These are phyloP conservation scores for Megathymus violae DNA, from an alignment of 1,140 invertebrate genomes.

Conservation along the genomic window DNA sequence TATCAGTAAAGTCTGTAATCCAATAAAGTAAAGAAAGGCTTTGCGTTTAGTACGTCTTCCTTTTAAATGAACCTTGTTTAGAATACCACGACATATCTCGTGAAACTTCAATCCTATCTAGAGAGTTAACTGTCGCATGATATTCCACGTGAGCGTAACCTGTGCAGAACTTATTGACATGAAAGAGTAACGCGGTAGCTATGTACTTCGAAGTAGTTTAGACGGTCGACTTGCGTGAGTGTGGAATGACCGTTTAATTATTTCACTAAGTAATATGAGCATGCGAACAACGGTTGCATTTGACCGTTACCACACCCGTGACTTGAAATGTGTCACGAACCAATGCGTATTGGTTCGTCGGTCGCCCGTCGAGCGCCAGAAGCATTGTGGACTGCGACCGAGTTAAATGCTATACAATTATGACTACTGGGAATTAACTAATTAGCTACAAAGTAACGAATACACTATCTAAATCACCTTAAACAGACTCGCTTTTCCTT, in stretches of 20 bases:
- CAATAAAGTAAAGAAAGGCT: not conserved
- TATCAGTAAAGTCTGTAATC: not conserved
- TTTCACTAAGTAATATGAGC: slow-evolving; percentile 43
- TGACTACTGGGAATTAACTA: slow-evolving; percentile 17
- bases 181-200: slow-evolving; percentile 21
- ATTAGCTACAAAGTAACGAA: not conserved
- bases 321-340: slow-evolving; percentile 31
- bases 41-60: slow-evolving; percentile 7
- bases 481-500: not conserved
- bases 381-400: slow-evolving; percentile 35
- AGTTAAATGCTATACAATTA: slow-evolving; percentile 19
- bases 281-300: slow-evolving; percentile 40
- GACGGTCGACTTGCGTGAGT: slow-evolving; percentile 6
- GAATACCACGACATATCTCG: not conserved
- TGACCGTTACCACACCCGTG: slow-evolving; percentile 42
- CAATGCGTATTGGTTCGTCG: slow-evolving; percentile 45
- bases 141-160: slow-evolving; percentile 8
- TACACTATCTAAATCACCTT: not conserved
- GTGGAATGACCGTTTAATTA: slow-evolving; percentile 34
- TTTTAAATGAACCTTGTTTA: slow-evolving; percentile 7
- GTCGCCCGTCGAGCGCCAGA: slow-evolving; percentile 31
- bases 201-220: not conserved
- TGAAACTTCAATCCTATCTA: slow-evolving; percentile 6
- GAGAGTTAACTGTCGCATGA: slow-evolving; percentile 5
- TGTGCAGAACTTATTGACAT: not conserved